These are phyloP conservation scores for Meriones psammophilus DNA, from an alignment of 2,797 vertebrate species.

Conservation along the genomic window DNA sequence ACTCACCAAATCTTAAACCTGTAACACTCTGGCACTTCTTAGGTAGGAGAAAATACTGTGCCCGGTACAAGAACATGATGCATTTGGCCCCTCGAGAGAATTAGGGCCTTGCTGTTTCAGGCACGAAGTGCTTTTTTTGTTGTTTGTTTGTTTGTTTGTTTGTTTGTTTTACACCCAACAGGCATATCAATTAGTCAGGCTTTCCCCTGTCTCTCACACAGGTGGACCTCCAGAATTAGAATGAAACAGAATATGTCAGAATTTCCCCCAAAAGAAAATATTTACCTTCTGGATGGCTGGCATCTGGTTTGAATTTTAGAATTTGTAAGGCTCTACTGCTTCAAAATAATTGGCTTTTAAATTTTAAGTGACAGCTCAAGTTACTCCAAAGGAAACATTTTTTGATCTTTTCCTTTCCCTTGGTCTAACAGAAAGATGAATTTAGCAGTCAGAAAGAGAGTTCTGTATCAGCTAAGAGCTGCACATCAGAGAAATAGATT, in stretches of 20 bases:
- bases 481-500: not conserved
- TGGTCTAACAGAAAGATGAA: conserved; percentile 22
- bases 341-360: conserved; percentile 75
- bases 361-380: conserved; percentile 63
- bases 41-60: not conserved
- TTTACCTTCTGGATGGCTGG: conserved; percentile 47
- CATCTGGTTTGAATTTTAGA: conserved; percentile 58
- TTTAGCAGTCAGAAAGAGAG: conserved; percentile 42
- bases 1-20: not conserved
- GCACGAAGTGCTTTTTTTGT: too few relatives aligned
- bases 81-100: not conserved
- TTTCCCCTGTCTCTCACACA: not conserved
- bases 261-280: conserved; percentile 48
- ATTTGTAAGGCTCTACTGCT: conserved; percentile 63
- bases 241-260: conserved; percentile 24
- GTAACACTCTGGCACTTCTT: not conserved
- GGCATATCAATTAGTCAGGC: not conserved
- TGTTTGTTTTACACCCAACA: not conserved
- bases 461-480: not conserved
- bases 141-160: too few relatives aligned
- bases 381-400: conserved; percentile 54
- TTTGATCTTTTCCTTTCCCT: not conserved
- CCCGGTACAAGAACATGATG: not conserved
- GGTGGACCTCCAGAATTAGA: not conserved
- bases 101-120: not conserved